phyloP scores from a whole-genome alignment of 1,140 invertebrate species.

The Cyphomyrmex costatus region DNA sequence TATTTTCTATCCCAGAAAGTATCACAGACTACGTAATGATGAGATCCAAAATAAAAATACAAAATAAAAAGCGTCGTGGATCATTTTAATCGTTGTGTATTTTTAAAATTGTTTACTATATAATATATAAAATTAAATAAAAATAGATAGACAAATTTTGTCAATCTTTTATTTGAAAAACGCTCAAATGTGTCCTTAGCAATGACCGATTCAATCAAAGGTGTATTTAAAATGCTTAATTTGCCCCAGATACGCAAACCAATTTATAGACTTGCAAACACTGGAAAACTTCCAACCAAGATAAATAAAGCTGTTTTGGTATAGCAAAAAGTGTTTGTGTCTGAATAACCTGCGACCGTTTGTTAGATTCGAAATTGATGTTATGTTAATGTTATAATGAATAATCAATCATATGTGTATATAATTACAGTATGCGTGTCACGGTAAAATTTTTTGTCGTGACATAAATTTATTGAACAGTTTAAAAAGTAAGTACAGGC shows the following conservation, averaged over 20 bases:
- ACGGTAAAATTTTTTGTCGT: not conserved
- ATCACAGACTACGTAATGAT: not conserved
- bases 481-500: not conserved
- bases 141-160: not conserved
- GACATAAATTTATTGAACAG: not conserved
- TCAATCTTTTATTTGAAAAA: not conserved
- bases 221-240: not conserved
- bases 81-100: not conserved
- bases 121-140: not conserved
- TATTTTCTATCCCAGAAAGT: not conserved
- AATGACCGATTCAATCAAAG: not conserved
- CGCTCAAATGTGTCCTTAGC: not conserved
- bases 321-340: not conserved
- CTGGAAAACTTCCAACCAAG: not conserved
- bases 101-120: not conserved
- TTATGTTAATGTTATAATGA: not conserved
- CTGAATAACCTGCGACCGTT: not conserved
- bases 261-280: not conserved
- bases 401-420: not conserved
- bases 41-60: not conserved
- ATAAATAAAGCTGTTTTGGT: constrained; percentile 10
- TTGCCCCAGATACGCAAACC: not conserved
- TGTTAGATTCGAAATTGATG: not conserved
- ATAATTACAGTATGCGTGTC: not conserved
- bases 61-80: not conserved